Evolutionary conservation across 2,113 vertebrate genomes (phyloP).

Genomic region (Lasiurus borealis): DNA sequence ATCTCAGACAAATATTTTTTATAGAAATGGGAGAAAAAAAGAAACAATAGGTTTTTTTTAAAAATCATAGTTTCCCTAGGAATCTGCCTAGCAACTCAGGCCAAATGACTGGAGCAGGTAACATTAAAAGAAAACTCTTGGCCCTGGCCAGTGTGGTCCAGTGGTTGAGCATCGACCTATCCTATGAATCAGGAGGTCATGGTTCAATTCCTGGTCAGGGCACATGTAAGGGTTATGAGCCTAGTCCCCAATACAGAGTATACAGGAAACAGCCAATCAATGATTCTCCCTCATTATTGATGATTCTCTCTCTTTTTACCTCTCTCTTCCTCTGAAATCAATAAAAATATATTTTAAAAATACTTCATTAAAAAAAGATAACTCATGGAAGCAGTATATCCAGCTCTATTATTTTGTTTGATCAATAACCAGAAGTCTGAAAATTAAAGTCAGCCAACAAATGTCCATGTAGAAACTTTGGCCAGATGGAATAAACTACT

Average conservation of each 20-base stretch:
- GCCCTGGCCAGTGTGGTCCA: too few relatives aligned
- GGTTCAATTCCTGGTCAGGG: too few relatives aligned
- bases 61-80: background rate
- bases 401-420: background rate
- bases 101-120: background rate
- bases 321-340: too few relatives aligned
- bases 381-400: background rate
- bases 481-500: background rate
- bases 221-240: too few relatives aligned
- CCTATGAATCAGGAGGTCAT: too few relatives aligned
- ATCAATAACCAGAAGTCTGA: constrained; percentile 22
- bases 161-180: too few relatives aligned
- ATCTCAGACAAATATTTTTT: constrained; percentile 37
- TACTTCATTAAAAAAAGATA: too few relatives aligned
- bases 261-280: too few relatives aligned
- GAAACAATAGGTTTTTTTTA: background rate
- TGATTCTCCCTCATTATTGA: too few relatives aligned
- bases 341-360: too few relatives aligned
- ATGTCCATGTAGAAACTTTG: background rate
- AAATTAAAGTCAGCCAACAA: constrained; percentile 48
- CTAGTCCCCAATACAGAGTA: too few relatives aligned
- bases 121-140: constrained; percentile 43
- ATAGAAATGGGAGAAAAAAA: background rate
- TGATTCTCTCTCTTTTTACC: too few relatives aligned
- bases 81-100: constrained; percentile 20